phyloP scores from a whole-genome alignment of 2,113 vertebrate species.

The Microtus montanus region DNA sequence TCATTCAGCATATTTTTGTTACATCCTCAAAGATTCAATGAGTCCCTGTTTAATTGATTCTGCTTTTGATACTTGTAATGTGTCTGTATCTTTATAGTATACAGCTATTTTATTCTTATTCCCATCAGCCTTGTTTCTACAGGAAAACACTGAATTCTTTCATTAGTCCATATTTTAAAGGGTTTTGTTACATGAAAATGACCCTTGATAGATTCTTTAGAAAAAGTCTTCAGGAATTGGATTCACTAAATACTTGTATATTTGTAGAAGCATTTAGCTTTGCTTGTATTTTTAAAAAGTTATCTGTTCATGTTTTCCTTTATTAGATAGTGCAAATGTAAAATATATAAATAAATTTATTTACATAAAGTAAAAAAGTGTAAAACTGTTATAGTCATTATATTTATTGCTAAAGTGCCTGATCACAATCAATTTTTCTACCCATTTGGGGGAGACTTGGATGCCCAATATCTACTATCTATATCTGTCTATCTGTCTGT shows the following conservation, averaged over 20 bases:
- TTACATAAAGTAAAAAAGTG: too few relatives aligned
- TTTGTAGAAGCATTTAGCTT: neutral
- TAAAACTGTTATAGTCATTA: neutral
- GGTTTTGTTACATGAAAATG: neutral
- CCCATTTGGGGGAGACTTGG: neutral
- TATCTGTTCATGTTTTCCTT: neutral
- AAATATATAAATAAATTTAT: neutral
- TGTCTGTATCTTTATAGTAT: neutral
- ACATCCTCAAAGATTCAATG: neutral
- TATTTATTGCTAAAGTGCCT: neutral
- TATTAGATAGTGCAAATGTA: neutral
- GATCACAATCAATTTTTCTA: neutral
- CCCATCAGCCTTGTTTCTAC: neutral
- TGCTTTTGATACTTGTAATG: neutral
- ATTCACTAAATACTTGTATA: neutral
- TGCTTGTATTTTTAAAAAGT: neutral
- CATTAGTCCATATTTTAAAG: neutral
- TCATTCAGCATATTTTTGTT: neutral
- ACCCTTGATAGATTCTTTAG: neutral
- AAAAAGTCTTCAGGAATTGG: neutral
- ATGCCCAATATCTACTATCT: neutral
- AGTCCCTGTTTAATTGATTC: neutral
- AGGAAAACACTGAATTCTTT: neutral
- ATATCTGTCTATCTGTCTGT: neutral
- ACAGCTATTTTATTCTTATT: neutral